Evolutionary conservation across 2,113 vertebrate genomes (phyloP).

Genomic region (Nannospalax galili): DNA sequence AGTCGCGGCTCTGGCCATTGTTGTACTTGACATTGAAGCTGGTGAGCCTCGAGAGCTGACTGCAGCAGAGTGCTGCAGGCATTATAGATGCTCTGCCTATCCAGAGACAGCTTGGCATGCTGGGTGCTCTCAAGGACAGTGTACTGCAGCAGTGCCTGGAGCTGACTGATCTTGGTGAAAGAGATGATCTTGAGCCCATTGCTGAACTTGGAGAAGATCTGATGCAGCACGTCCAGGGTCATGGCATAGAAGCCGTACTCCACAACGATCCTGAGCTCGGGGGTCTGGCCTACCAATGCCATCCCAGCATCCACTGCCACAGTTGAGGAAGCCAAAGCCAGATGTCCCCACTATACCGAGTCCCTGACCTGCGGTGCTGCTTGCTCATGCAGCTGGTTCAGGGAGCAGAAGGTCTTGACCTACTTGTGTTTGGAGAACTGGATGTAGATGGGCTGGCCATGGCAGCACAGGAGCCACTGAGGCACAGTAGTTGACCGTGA

Average conservation of each 20-base stretch:
- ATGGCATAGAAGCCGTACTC: constrained; percentile 98
- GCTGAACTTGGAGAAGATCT: constrained; percentile 98
- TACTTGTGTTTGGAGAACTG: constrained; percentile 99
- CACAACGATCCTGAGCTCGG: constrained; percentile 96
- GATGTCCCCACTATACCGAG: constrained; percentile 88
- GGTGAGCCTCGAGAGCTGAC: constrained; percentile 96
- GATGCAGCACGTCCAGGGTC: constrained; percentile 95
- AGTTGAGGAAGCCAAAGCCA: constrained; percentile 85
- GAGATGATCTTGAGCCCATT: constrained; percentile 97
- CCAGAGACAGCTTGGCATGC: constrained; percentile 96
- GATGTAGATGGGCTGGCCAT: constrained; percentile 95
- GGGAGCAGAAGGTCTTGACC: constrained; percentile 96
- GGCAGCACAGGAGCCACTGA: constrained; percentile 92
- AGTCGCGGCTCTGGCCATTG: constrained; percentile 97
- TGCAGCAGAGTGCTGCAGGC: constrained; percentile 96
- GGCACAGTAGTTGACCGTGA: constrained; percentile 98
- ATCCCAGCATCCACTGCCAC: constrained; percentile 86
- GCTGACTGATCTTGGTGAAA: constrained; percentile 98
- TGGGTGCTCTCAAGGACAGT: constrained; percentile 93
- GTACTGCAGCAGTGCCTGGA: constrained; percentile 96
- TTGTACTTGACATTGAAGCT: constrained; percentile 98
- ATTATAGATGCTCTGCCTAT: constrained; percentile 98
- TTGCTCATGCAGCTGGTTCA: constrained; percentile 97
- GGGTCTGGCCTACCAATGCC: constrained; percentile 89
- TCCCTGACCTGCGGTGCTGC: constrained; percentile 94